A percentile compares a stretch with the other conserved stretches of the same genome.
phyloP scores from a whole-genome alignment of 2,888 invertebrate species.

The Mechanitis mazaeus region DNA sequence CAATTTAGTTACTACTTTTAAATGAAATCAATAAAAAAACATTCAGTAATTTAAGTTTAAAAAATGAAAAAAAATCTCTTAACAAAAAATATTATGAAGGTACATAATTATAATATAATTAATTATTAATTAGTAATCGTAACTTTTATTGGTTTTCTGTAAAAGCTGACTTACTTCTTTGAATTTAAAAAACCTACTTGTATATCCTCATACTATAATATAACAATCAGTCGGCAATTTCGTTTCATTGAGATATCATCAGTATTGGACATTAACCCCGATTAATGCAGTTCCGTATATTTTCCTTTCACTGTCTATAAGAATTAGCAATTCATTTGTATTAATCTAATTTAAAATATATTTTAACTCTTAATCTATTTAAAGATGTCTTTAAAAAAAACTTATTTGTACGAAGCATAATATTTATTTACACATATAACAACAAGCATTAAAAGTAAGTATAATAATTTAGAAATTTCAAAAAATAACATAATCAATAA shows the following conservation, averaged over 20 bases:
- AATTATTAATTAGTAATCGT: background rate
- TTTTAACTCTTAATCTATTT: background rate
- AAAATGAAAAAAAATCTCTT: no score
- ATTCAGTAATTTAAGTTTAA: no score
- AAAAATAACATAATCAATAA: conserved; percentile 27
- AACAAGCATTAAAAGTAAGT: conserved; percentile 49
- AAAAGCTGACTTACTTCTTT: background rate
- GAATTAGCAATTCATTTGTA: background rate
- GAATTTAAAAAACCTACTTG: background rate
- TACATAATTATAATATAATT: no score
- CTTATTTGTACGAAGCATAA: conserved; percentile 33
- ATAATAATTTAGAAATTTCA: conserved; percentile 30
- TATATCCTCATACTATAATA: conserved; percentile 3
- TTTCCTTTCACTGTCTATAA: conserved; percentile 31
- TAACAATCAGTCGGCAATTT: conserved; percentile 19
- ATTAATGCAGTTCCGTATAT: conserved; percentile 27
- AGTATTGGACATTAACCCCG: conserved; percentile 26
- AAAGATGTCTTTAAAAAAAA: conserved; percentile 1
- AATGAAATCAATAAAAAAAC: no score
- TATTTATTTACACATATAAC: conserved; percentile 59
- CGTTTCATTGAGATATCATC: conserved; percentile 23
- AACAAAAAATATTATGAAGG: no score
- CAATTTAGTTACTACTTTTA: no score
- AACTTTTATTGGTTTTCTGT: background rate
- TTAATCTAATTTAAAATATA: no score